Conservation (phyloP, 1,140 invertebrate species). For the Trypoxylus dichotomus region DNA sequence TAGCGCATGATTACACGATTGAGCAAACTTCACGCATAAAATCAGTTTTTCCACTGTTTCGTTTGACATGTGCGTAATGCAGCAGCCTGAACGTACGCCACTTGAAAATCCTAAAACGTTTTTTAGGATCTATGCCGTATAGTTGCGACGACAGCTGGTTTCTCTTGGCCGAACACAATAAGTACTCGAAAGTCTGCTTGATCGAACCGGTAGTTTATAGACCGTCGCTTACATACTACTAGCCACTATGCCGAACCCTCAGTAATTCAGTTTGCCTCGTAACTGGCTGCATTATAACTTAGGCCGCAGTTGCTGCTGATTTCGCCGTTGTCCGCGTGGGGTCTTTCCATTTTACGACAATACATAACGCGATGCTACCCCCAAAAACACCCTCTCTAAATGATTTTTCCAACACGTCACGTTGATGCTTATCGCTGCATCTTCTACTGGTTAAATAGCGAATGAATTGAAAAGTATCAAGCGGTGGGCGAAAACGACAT, state of each 20-base stretch:
- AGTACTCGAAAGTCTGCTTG: conserved; percentile 34
- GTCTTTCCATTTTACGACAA: neutral
- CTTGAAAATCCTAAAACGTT: conserved; percentile 19
- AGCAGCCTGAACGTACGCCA: neutral
- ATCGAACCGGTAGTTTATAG: conserved; percentile 29
- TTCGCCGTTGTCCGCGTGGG: conserved; percentile 10
- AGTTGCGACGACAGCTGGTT: conserved; percentile 33
- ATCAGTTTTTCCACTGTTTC: neutral
- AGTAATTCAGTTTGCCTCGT: conserved; percentile 20
- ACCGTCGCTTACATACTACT: conserved; percentile 8
- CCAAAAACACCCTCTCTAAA: neutral
- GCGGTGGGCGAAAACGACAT: neutral
- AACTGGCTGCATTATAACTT: conserved; percentile 30
- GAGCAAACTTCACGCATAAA: too few relatives aligned
- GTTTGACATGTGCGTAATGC: neutral
- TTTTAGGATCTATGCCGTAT: neutral
- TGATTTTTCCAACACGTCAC: conserved; percentile 10
- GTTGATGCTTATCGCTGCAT: neutral
- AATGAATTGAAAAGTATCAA: neutral
- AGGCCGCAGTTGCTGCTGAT: conserved; percentile 13
- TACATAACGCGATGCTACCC: neutral
- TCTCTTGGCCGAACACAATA: conserved; percentile 32
- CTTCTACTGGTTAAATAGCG: conserved; percentile 5
- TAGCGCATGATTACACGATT: too few relatives aligned
- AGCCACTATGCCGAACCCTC: conserved; percentile 12